phyloP scores from a whole-genome alignment of 2,888 invertebrate species.

The Xanthostigma xanthostigma region DNA sequence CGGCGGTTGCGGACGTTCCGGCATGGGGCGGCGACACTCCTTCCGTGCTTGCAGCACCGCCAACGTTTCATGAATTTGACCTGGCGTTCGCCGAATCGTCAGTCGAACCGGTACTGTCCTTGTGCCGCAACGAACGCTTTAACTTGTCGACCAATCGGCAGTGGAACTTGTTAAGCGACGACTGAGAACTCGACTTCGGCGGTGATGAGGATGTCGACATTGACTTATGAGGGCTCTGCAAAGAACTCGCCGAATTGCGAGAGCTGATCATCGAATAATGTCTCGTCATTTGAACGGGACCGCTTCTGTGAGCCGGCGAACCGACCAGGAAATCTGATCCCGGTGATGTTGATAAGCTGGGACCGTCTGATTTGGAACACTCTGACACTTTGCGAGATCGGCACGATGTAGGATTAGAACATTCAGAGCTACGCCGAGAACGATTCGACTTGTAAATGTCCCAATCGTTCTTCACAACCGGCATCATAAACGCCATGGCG shows the following conservation, averaged over 20 bases:
- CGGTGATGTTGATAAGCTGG: slow-evolving; percentile 50
- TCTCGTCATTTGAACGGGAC: slow-evolving; percentile 46
- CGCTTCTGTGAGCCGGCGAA: slow-evolving; percentile 48
- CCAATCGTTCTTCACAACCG: slow-evolving; percentile 85
- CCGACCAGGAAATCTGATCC: slow-evolving; percentile 38
- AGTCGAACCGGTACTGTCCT: slow-evolving; percentile 33
- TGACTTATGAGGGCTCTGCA: slow-evolving; percentile 46
- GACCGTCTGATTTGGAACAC: slow-evolving; percentile 57
- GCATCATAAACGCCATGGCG: slow-evolving; percentile 88
- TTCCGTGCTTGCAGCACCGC: not conserved
- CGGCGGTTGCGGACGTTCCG: too few relatives aligned
- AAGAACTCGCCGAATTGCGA: slow-evolving; percentile 43
- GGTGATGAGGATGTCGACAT: slow-evolving; percentile 51
- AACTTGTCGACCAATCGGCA: slow-evolving; percentile 65
- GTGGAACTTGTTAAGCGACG: slow-evolving; percentile 62
- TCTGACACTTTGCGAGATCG: slow-evolving; percentile 61
- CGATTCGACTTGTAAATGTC: slow-evolving; percentile 80
- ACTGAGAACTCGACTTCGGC: slow-evolving; percentile 38
- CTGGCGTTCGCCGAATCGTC: slow-evolving; percentile 25
- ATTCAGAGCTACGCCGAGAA: slow-evolving; percentile 60
- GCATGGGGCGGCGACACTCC: not conserved
- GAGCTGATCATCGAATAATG: slow-evolving; percentile 46
- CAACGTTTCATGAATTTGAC: slow-evolving; percentile 35
- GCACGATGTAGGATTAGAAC: slow-evolving; percentile 43
- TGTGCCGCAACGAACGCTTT: slow-evolving; percentile 50